Evolutionary conservation across 1,140 invertebrate species (phyloP).

Genomic region (Coelopa frigida): DNA sequence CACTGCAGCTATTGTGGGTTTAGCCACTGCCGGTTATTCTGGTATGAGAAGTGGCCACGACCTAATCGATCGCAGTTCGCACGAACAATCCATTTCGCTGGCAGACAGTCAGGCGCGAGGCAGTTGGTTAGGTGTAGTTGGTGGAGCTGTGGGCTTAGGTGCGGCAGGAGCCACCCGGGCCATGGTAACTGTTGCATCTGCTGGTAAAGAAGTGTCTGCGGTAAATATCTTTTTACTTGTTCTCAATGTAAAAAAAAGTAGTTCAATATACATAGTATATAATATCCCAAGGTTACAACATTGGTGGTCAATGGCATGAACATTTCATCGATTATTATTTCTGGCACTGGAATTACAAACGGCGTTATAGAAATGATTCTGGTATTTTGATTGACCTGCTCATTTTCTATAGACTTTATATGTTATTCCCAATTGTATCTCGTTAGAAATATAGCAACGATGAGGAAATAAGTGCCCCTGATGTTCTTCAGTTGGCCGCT

Average conservation of each 20-base stretch:
- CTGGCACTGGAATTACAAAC: slow-evolving; percentile 26
- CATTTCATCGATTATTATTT: slow-evolving; percentile 28
- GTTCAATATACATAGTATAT: not conserved
- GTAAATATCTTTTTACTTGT: slow-evolving; percentile 21
- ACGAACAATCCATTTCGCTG: slow-evolving; percentile 33
- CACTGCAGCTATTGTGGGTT: slow-evolving; percentile 18
- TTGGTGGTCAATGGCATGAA: slow-evolving; percentile 30
- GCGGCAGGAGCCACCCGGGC: slow-evolving; percentile 30
- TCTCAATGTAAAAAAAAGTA: not conserved
- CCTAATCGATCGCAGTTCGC: slow-evolving; percentile 26
- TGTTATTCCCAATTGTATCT: not conserved
- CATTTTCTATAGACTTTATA: not conserved
- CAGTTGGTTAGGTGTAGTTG: slow-evolving; percentile 26
- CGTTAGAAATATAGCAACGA: slow-evolving; percentile 28
- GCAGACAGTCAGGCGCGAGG: slow-evolving; percentile 23
- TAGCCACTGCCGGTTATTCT: slow-evolving; percentile 24
- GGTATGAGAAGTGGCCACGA: slow-evolving; percentile 19
- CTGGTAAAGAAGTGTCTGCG: slow-evolving; percentile 25
- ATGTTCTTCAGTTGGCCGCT: slow-evolving; percentile 29
- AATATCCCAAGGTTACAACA: not conserved
- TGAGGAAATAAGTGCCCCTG: slow-evolving; percentile 17
- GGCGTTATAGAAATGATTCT: slow-evolving; percentile 31
- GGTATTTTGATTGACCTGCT: slow-evolving; percentile 12
- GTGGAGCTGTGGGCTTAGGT: slow-evolving; percentile 24
- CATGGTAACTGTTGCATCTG: slow-evolving; percentile 20